Base-by-base conservation (phyloP, 2,113 vertebrate genomes). In the Trematocara marginatum region DNA sequence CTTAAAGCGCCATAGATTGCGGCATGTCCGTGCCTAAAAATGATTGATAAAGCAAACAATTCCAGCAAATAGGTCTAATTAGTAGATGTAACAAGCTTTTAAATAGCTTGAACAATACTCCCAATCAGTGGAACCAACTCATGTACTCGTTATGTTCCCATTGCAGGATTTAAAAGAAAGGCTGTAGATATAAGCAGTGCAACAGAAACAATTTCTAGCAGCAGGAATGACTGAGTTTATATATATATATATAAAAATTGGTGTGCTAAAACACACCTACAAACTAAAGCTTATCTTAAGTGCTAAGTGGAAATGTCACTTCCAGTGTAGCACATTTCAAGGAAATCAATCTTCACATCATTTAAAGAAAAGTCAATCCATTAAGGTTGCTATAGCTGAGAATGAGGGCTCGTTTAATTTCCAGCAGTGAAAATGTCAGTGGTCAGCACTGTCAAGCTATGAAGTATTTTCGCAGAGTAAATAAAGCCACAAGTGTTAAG, bases 1-100 rank as follows among this genome's bases (percentile, higher is more conserved):
- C 89, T 90, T 51, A 69, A 80, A 92, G 64, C 83, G 52, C 53
- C 76, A 52, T 78, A 31, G 49, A 84, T 79, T 57, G 80, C 71
- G 31, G 71, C 66, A 52, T 78, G 29, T 12, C 23, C 10, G 7
- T 15, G 74, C 26, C 13, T 20, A 34, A 78, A 88, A 71, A 88
- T 56, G 16, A 69, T 47, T 49, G 8, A 82, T 15, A 59, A 86
- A 89, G 59, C 34, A 79, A 87, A 82, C 35, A 40, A 18, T 23
- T 40, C 34, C 7, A 59, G 45, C 31, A 66, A 79, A 78, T 10
- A 23, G 18, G 13, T 31, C 57, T 51, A 85, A 64, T 81, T 79
- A 76, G 59, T 13, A 47, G n/a, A 80, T n/a, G 15, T 79, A 11
- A 74, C 34, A 34, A 84, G 51, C 10, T 34, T 42, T 7, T 76